Conservation (phyloP, 37 sponge, comb jelly and placozoan genomes). For the Eunapius fragilis region DNA sequence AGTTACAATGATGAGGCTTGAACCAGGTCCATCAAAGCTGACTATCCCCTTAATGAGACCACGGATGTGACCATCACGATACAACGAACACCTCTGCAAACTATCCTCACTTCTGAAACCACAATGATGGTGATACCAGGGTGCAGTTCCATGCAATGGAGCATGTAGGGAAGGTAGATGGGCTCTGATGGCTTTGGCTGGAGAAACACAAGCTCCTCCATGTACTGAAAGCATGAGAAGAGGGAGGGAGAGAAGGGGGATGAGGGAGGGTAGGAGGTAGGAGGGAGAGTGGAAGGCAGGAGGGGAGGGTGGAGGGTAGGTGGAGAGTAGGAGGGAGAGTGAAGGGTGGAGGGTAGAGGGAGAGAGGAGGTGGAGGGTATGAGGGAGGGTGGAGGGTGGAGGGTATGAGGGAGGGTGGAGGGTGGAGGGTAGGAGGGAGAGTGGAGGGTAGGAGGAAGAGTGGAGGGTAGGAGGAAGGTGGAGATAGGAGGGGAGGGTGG, state of each 20-base stretch:
- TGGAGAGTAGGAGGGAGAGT: not conserved
- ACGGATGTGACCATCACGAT: too few species aligned
- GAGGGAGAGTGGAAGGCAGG: not conserved
- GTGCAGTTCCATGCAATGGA: conserved; percentile 67
- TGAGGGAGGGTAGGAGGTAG: too few species aligned
- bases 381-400: not conserved
- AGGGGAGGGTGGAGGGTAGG: not conserved
- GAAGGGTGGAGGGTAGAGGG: not conserved
- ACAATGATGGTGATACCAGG: conserved; percentile 64
- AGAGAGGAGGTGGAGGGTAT: not conserved
- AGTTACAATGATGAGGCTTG: too few species aligned
- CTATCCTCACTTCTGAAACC: conserved; percentile 51
- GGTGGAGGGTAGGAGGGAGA: not conserved
- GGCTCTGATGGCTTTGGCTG: conserved; percentile 28
- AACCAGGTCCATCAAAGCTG: too few species aligned
- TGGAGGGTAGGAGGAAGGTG: too few species aligned
- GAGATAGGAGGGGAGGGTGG: too few species aligned
- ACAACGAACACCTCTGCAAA: not conserved
- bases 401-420: not conserved
- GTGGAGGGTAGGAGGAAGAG: not conserved
- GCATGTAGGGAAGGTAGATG: conserved; percentile 40
- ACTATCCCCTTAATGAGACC: too few species aligned
- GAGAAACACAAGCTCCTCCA: conserved; percentile 67
- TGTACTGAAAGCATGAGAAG: conserved; percentile 23
- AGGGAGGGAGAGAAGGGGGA: not conserved